phyloP scores from a whole-genome alignment of 2,888 invertebrate species.

The Clostera curtula region DNA sequence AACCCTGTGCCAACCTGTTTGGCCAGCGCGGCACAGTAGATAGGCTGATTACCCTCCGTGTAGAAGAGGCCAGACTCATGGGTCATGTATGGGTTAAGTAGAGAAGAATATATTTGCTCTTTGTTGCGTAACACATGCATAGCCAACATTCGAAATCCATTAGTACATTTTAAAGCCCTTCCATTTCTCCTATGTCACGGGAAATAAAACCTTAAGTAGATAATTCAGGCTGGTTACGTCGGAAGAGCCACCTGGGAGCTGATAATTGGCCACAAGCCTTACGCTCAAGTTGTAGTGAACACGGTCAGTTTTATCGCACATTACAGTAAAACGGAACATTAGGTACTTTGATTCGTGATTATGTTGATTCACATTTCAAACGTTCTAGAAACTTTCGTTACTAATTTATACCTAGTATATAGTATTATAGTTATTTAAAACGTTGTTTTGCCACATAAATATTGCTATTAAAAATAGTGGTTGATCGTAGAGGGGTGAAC shows the following conservation, averaged over 20 bases:
- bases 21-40: no score
- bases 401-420: no score
- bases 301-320: slow-evolving; percentile 29
- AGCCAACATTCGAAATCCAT: neutral
- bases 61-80: no score
- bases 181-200: slow-evolving; percentile 20
- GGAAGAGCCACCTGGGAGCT: slow-evolving; percentile 59
- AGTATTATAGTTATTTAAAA: no score
- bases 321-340: slow-evolving; percentile 32
- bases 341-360: slow-evolving; percentile 7
- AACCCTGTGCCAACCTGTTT: no score
- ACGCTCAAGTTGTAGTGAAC: slow-evolving; percentile 24
- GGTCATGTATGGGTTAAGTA: no score
- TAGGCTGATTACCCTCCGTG: no score
- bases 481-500: no score
- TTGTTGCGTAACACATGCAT: neutral
- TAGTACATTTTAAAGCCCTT: slow-evolving; percentile 13
- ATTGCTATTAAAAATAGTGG: no score
- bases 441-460: no score
- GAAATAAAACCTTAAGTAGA: slow-evolving; percentile 53
- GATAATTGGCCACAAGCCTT: slow-evolving; percentile 54
- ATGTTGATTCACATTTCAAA: slow-evolving; percentile 2
- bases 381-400: slow-evolving; percentile 1
- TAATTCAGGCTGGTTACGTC: slow-evolving; percentile 57
- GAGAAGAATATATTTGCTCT: neutral